phyloP scores from a whole-genome alignment of 2,888 invertebrate species.

The Andrena fulva region DNA sequence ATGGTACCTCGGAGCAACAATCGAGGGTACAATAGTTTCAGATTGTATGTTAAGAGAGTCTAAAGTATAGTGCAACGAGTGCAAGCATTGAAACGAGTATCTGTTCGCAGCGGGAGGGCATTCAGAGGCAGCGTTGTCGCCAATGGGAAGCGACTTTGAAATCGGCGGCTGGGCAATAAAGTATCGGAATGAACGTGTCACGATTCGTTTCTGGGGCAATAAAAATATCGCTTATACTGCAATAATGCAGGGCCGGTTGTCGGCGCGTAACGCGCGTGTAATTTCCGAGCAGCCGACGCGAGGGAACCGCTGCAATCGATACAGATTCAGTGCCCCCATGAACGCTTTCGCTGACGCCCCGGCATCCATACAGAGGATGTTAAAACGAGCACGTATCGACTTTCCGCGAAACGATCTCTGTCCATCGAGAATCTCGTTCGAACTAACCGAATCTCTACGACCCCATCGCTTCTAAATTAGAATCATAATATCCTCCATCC shows the following conservation, averaged over 20 bases:
- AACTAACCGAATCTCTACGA: no score
- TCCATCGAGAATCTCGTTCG: no score
- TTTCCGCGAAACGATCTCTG: neutral
- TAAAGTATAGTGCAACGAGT: neutral
- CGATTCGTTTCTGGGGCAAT: slow-evolving; percentile 43
- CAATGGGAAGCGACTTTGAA: slow-evolving; percentile 10
- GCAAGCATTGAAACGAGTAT: neutral
- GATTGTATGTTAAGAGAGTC: no score
- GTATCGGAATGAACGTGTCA: slow-evolving; percentile 52
- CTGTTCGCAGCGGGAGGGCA: neutral
- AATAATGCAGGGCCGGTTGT: slow-evolving; percentile 54
- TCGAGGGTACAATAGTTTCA: no score
- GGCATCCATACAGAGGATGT: neutral
- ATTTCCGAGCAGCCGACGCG: slow-evolving; percentile 54
- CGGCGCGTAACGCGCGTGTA: slow-evolving; percentile 58
- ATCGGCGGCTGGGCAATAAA: slow-evolving; percentile 43
- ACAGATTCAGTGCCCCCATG: slow-evolving; percentile 28
- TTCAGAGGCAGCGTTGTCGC: neutral
- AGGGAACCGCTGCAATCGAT: slow-evolving; percentile 49
- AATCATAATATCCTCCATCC: no score
- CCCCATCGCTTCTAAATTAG: no score
- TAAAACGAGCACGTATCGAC: neutral
- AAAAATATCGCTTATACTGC: slow-evolving; percentile 57
- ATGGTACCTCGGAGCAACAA: no score
- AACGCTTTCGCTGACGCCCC: slow-evolving; percentile 21